Base-by-base conservation (phyloP, 2,888 invertebrate genomes). In the Lacanobia oleracea region DNA sequence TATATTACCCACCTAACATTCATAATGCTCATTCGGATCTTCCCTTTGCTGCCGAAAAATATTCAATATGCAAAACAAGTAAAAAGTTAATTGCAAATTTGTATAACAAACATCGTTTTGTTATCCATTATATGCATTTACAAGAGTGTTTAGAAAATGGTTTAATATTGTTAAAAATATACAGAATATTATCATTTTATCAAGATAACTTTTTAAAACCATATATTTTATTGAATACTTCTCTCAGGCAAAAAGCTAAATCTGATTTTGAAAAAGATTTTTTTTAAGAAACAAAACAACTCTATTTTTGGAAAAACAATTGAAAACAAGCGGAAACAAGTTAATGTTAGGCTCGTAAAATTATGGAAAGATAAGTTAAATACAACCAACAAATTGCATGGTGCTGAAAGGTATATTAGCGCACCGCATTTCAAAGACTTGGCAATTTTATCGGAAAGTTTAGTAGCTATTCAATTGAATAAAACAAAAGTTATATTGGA, bases 21-120 rank as follows among this genome's bases (percentile, higher is more conserved):
- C 43, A 60, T 60, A 45, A 60, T 60, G 60, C 43, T 60, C 60
- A 60, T 60, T 60, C 60, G 43, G 43, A 60, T 45, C 43, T 60
- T 1, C 60, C 43, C 8, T 60, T 60, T 60, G 60, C 60, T 23
- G 43, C 43, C 23, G 60, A 60, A 60, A 60, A 45, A 23, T 60
- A 23, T 60, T 60, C 60, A 1, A 43, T 45, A 45, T 60, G 43
- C 60, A 60, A 45, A 60, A 5, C 43, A 43, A 23, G 10, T 60
- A 60, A 60, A 45, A 60, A 60, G 8, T 40, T 59, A 21, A 40
- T 59, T 21, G 57, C 57, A 40, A 57, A 57, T 43, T 43, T 43
- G 3, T 43, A 37, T 14, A 40, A 10, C 37, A 51, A 51, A 45
- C 16, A 37, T 53, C 14, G 21, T 18, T 53, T 23, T 40, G 51